Conservation (phyloP, 2,113 vertebrate species). For the Calidris pygmaea region DNA sequence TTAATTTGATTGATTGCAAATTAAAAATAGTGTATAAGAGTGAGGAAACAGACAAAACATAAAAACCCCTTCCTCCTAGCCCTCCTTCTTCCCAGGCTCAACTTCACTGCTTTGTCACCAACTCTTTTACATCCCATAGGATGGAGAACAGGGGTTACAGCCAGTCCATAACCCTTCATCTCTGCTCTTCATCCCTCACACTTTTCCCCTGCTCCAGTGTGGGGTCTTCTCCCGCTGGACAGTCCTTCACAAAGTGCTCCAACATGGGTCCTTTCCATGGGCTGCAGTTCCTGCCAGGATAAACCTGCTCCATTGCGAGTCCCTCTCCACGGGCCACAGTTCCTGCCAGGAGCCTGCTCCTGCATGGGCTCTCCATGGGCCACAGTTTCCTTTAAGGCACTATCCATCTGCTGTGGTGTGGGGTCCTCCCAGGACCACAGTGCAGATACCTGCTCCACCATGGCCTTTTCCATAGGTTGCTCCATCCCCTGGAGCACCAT, state of each 20-base stretch:
- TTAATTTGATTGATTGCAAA: not conserved
- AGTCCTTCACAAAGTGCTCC: not conserved
- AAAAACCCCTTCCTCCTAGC: not conserved
- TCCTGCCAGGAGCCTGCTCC: not conserved
- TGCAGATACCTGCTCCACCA: not conserved
- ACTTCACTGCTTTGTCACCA: not conserved
- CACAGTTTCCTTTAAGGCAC: not conserved
- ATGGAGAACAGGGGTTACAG: not conserved
- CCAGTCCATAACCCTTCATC: not conserved
- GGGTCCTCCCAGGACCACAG: not conserved
- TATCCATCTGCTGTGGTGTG: fast-evolving
- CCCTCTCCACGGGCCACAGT: not conserved
- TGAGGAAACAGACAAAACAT: not conserved
- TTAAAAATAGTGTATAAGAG: not conserved
- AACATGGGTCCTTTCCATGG: fast-evolving
- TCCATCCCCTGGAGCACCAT: not conserved
- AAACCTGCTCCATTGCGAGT: not conserved
- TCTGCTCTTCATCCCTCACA: not conserved
- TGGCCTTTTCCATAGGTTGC: fast-evolving
- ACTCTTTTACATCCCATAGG: not conserved
- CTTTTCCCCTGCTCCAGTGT: fast-evolving
- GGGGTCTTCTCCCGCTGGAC: not conserved
- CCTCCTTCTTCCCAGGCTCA: not conserved
- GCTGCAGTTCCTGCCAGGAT: not conserved
- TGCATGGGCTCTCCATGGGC: not conserved